These are phyloP conservation scores for Phaethornis superciliosus DNA, from an alignment of 2,113 vertebrate genomes.

Conservation along the genomic window DNA sequence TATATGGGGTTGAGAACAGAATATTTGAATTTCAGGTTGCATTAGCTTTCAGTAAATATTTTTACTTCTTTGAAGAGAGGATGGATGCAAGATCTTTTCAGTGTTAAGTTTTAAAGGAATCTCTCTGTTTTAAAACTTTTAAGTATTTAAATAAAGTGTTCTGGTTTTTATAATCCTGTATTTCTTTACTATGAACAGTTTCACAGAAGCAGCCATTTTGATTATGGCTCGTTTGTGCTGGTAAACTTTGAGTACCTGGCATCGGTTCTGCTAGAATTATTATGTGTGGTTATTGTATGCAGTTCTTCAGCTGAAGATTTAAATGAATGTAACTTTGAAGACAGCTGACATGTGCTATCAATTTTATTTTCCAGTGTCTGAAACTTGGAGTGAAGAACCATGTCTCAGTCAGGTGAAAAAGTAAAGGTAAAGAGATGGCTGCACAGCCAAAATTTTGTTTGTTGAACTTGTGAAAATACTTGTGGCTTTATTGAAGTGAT, in stretches of 20 bases:
- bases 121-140: background rate
- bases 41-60: background rate
- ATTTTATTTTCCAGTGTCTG: constrained; percentile 63
- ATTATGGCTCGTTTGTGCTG: background rate
- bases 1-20: background rate
- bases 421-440: constrained; percentile 79
- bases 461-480: background rate
- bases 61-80: background rate
- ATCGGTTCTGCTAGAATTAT: background rate
- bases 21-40: background rate
- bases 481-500: background rate
- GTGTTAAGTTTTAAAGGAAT: background rate
- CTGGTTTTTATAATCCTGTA: background rate
- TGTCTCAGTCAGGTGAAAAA: constrained; percentile 88
- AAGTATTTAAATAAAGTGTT: background rate
- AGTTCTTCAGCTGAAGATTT: background rate
- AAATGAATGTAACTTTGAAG: background rate
- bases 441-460: background rate
- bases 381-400: constrained; percentile 62
- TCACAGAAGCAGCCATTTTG: background rate
- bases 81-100: background rate
- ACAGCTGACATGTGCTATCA: background rate
- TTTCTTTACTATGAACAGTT: background rate
- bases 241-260: background rate
- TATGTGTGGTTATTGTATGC: background rate